Conservation (phyloP, 2,113 vertebrate species). For the Prietella phreatophila region DNA sequence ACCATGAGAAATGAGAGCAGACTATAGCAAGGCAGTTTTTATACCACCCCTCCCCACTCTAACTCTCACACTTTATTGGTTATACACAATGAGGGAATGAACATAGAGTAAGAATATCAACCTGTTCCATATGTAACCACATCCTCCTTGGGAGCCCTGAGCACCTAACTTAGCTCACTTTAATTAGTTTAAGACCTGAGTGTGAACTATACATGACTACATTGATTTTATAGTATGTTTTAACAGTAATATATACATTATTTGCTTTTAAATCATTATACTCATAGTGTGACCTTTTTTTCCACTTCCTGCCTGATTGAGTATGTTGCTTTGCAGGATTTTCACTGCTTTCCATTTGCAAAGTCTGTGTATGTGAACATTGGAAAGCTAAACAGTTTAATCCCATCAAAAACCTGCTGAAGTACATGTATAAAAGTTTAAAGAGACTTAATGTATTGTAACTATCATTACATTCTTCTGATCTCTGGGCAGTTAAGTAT, state of each 20-base stretch:
- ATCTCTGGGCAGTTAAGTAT: slow-evolving; percentile 16
- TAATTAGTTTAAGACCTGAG: not conserved
- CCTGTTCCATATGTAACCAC: slow-evolving; percentile 44
- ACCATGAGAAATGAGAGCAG: slow-evolving; percentile 68
- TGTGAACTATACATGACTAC: not conserved
- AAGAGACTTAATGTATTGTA: not conserved
- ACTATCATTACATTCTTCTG: not conserved
- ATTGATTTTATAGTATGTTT: not conserved
- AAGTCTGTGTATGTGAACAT: not conserved
- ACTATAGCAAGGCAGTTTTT: slow-evolving; percentile 77
- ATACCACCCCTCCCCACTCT: slow-evolving; percentile 75
- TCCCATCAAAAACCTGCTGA: not conserved
- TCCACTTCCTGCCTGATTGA: not conserved
- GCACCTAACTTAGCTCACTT: slow-evolving; percentile 7
- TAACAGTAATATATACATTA: not conserved
- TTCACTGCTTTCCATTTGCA: not conserved
- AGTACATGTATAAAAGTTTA: not conserved
- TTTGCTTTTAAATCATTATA: not conserved
- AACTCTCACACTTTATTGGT: slow-evolving; percentile 54
- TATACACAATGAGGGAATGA: slow-evolving; percentile 45
- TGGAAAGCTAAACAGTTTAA: not conserved
- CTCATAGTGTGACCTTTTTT: no score
- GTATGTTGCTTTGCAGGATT: not conserved
- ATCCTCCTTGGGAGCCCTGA: slow-evolving; percentile 49
- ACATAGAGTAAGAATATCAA: slow-evolving; percentile 43